Conservation (phyloP, 1,140 invertebrate genomes). For the Pararge aegeria region DNA sequence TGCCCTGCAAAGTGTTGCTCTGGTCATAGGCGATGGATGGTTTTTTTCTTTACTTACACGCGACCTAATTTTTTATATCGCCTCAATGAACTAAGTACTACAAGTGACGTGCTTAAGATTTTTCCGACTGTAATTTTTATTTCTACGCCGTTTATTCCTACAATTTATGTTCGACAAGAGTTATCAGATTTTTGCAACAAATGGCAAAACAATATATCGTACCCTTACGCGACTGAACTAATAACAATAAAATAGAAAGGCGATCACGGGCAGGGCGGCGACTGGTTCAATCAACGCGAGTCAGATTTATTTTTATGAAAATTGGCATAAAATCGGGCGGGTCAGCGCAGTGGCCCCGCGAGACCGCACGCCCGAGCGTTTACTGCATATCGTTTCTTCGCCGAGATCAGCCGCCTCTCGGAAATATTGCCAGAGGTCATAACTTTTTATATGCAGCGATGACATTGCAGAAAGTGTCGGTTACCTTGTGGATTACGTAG, state of each 20-base stretch:
- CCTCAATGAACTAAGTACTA: too few species aligned
- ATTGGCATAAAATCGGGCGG: conserved; percentile 76
- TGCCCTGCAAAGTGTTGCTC: too few species aligned
- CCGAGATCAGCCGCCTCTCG: conserved; percentile 48
- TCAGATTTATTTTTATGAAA: conserved; percentile 80
- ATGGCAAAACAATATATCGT: conserved; percentile 76
- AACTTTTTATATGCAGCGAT: conserved; percentile 79
- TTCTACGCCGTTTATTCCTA: too few species aligned
- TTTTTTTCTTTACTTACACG: too few species aligned
- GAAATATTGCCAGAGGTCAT: conserved; percentile 76
- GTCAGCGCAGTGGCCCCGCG: conserved; percentile 68
- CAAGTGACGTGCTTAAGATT: too few species aligned
- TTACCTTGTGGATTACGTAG: conserved; percentile 37
- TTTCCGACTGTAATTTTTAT: too few species aligned
- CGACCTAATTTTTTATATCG: too few species aligned
- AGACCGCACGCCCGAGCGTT: conserved; percentile 74
- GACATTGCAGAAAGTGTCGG: conserved; percentile 74
- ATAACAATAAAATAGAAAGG: conserved; percentile 79
- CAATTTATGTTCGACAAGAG: too few species aligned
- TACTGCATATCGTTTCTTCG: conserved; percentile 77
- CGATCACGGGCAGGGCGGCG: conserved; percentile 64
- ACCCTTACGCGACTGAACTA: conserved; percentile 68
- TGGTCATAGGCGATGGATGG: too few species aligned
- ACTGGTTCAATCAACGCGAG: conserved; percentile 76
- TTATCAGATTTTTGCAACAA: conserved; percentile 46